phyloP scores from a whole-genome alignment of 2,888 invertebrate species.

The Meliscaeva auricollis region DNA sequence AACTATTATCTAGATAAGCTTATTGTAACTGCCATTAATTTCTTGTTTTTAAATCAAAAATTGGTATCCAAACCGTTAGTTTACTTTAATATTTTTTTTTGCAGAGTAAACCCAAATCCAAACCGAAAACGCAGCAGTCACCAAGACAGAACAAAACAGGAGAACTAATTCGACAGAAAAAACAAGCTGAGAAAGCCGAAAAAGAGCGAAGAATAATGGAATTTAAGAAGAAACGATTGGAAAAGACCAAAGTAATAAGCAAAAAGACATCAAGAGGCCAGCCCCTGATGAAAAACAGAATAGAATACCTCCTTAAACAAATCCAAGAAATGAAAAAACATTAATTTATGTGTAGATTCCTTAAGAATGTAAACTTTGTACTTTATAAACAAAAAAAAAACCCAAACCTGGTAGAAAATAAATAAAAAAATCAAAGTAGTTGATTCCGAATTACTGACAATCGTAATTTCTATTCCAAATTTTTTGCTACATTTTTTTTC shows the following conservation, averaged over 20 bases:
- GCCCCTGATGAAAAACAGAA: constrained; percentile 92
- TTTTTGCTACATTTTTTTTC: constrained; percentile 8
- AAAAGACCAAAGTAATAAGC: constrained; percentile 89
- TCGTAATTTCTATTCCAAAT: constrained; percentile 44
- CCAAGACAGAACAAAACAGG: constrained; percentile 56
- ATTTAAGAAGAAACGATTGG: constrained; percentile 89
- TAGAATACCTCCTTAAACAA: constrained; percentile 91
- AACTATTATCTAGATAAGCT: no score
- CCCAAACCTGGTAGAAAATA: constrained; percentile 15
- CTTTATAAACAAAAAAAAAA: not conserved
- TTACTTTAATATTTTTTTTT: no score
- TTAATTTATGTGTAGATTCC: not conserved
- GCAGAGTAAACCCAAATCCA: not conserved
- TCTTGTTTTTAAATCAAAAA: no score
- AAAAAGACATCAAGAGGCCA: constrained; percentile 93
- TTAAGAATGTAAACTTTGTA: constrained; percentile 31
- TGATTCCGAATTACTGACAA: constrained; percentile 6
- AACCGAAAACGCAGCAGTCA: not conserved
- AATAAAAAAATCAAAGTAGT: constrained; percentile 46
- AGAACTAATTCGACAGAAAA: constrained; percentile 84
- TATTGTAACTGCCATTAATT: no score
- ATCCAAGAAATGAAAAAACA: constrained; percentile 86
- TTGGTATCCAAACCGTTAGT: no score
- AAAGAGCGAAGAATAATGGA: constrained; percentile 87
- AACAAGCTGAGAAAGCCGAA: constrained; percentile 77